Evolutionary conservation across 2,888 invertebrate species (phyloP).

Genomic region (Lithophane leautieri): DNA sequence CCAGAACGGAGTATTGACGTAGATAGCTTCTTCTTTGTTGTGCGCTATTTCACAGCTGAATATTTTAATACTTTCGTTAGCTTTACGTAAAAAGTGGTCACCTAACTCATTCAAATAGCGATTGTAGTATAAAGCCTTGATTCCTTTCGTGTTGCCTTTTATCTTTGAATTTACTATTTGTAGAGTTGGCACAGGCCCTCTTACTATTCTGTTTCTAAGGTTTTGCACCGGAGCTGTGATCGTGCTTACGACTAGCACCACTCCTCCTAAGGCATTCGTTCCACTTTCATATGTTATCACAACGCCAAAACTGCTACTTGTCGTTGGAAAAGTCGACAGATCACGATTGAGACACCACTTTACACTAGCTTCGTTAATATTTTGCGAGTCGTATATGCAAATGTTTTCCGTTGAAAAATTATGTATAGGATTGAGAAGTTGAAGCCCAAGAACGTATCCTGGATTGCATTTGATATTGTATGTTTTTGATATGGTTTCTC

Average conservation of each 20-base stretch:
- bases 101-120: slow-evolving; percentile 96
- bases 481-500: slow-evolving; percentile 89
- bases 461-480: slow-evolving; percentile 93
- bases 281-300: slow-evolving; percentile 96
- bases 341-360: slow-evolving; percentile 96
- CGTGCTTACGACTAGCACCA: slow-evolving; percentile 94
- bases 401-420: slow-evolving; percentile 96
- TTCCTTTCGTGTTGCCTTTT: slow-evolving; percentile 94
- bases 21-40: slow-evolving; percentile 95
- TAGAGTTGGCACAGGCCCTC: slow-evolving; percentile 95
- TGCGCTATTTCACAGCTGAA: slow-evolving; percentile 95
- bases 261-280: slow-evolving; percentile 94
- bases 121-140: slow-evolving; percentile 96
- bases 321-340: slow-evolving; percentile 96
- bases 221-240: slow-evolving; percentile 94
- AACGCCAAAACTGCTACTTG: slow-evolving; percentile 95
- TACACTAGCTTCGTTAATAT: slow-evolving; percentile 91
- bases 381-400: slow-evolving; percentile 94
- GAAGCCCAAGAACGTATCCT: slow-evolving; percentile 96
- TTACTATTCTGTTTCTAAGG: slow-evolving; percentile 93
- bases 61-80: slow-evolving; percentile 96
- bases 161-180: slow-evolving; percentile 93
- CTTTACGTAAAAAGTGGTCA: slow-evolving; percentile 96
- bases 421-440: slow-evolving; percentile 97
- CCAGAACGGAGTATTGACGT: slow-evolving; percentile 96